Evolutionary conservation across 2,797 vertebrate genomes (phyloP).

Genomic region (Eulemur rubriventer): DNA sequence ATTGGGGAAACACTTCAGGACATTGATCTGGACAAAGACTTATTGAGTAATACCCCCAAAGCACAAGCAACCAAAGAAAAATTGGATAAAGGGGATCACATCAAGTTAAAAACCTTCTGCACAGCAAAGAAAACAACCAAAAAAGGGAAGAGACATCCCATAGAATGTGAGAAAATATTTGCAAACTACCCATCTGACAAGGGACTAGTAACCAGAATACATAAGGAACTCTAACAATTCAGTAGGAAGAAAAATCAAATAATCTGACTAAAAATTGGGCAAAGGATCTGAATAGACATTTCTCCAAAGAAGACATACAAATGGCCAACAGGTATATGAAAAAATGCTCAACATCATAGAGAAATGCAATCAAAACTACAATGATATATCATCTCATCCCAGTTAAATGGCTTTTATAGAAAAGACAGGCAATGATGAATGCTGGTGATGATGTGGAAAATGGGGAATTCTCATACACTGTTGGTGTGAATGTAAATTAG

Average conservation of each 20-base stretch:
- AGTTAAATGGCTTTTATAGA: neutral
- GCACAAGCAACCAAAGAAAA: neutral
- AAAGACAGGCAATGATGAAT: neutral
- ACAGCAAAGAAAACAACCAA: neutral
- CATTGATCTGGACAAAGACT: neutral
- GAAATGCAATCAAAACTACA: neutral
- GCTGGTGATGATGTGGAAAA: neutral
- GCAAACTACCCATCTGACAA: neutral
- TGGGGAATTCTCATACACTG: neutral
- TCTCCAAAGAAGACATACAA: neutral
- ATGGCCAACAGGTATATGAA: neutral
- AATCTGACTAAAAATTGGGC: neutral
- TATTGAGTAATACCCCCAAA: neutral
- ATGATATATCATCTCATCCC: neutral
- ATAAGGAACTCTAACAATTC: neutral
- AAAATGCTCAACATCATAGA: neutral
- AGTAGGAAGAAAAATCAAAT: neutral
- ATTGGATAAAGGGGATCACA: neutral
- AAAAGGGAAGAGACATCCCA: neutral
- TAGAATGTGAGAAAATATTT: neutral
- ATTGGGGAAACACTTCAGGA: neutral
- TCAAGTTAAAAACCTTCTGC: neutral
- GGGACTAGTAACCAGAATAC: neutral
- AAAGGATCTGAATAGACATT: neutral
- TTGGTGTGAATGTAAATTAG: neutral